These are phyloP conservation scores for Solenopsis invicta DNA, from an alignment of 1,140 invertebrate genomes.

Conservation along the genomic window DNA sequence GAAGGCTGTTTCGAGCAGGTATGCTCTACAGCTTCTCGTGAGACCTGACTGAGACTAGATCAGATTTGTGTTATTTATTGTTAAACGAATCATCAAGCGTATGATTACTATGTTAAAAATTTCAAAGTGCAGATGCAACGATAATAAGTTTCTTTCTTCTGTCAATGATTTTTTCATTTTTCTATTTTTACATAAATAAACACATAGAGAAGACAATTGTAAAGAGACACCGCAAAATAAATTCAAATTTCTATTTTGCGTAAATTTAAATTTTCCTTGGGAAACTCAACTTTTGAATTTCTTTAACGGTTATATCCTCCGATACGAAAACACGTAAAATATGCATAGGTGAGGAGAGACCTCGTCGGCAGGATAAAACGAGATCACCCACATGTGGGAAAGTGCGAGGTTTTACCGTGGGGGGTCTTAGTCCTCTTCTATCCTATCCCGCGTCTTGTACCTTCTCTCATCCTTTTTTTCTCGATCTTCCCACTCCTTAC, in stretches of 20 bases:
- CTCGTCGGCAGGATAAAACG: constrained; percentile 85
- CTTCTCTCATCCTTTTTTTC: constrained; percentile 74
- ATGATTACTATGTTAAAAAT: not conserved
- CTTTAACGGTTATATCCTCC: constrained; percentile 53
- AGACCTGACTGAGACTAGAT: constrained; percentile 31
- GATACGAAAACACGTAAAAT: constrained; percentile 66
- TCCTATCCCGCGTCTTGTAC: constrained; percentile 76
- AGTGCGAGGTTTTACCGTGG: constrained; percentile 85
- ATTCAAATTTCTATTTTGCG: not conserved
- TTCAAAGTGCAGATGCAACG: not conserved
- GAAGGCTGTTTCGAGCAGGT: constrained; percentile 60
- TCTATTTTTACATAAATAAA: not conserved
- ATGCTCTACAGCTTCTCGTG: constrained; percentile 46
- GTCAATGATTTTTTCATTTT: not conserved
- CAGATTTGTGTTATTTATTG: constrained; percentile 5
- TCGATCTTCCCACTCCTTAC: constrained; percentile 73
- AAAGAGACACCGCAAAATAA: not conserved
- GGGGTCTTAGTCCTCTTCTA: constrained; percentile 82
- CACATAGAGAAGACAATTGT: not conserved
- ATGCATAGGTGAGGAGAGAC: constrained; percentile 81
- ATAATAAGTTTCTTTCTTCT: not conserved
- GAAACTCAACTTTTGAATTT: not conserved
- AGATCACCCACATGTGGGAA: constrained; percentile 87
- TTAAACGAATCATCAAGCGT: not conserved
- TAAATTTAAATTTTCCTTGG: not conserved